Conservation (phyloP, 1,140 invertebrate genomes). For the Brachionus rubens region DNA sequence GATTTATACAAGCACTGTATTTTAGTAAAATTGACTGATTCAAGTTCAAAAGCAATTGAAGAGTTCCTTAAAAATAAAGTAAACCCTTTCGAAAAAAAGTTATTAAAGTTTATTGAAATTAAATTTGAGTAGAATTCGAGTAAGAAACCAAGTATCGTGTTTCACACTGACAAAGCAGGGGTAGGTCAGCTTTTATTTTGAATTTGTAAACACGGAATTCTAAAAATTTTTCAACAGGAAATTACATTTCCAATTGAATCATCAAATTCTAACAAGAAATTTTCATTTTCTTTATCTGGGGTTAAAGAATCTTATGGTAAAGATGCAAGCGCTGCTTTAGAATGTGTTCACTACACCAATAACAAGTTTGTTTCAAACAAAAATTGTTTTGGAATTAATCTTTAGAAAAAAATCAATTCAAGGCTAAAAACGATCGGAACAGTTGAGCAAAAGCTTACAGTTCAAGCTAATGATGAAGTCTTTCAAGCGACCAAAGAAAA, state of each 20-base stretch:
- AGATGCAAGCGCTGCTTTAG: constrained; percentile 23
- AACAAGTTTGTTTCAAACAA: not conserved
- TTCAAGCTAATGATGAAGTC: constrained; percentile 46
- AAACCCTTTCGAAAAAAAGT: too few relatives aligned
- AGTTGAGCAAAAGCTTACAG: constrained; percentile 43
- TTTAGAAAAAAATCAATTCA: too few relatives aligned
- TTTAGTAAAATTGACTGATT: constrained; percentile 38
- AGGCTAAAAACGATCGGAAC: constrained; percentile 43
- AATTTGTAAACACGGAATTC: not conserved
- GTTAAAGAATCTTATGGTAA: constrained; percentile 43
- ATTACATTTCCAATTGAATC: constrained; percentile 21
- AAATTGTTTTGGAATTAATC: too few relatives aligned
- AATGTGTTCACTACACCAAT: constrained; percentile 8
- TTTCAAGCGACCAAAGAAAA: constrained; percentile 48
- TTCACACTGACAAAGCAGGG: not conserved
- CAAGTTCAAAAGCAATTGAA: constrained; percentile 39
- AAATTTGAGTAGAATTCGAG: not conserved
- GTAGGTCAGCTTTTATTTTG: not conserved
- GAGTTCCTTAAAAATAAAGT: constrained; percentile 40
- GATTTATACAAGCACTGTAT: constrained; percentile 35
- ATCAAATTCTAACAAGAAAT: constrained; percentile 23
- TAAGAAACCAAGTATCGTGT: constrained; percentile 16
- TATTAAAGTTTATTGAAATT: not conserved
- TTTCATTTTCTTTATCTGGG: constrained; percentile 26
- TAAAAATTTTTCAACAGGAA: not conserved